phyloP scores from a whole-genome alignment of 2,888 invertebrate genomes.

The Apomyelois bistriatella region DNA sequence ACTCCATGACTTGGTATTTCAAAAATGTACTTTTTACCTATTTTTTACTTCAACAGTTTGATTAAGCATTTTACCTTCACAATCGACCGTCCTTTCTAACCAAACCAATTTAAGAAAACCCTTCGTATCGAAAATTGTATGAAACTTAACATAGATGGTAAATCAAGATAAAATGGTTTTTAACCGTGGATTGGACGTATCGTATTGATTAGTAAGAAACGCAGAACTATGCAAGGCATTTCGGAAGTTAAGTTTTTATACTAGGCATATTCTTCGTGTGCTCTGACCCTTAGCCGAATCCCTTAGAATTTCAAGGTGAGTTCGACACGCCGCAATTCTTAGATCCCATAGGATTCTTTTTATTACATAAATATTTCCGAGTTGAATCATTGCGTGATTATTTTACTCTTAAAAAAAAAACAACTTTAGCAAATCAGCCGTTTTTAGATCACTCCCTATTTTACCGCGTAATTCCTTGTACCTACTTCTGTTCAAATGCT shows the following conservation, averaged over 20 bases:
- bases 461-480: too few species aligned
- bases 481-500: too few species aligned
- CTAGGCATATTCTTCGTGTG: slow-evolving; percentile 13
- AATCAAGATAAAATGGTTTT: slow-evolving; percentile 24
- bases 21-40: slow-evolving; percentile 29
- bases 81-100: slow-evolving; percentile 41
- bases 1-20: slow-evolving; percentile 21
- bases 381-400: not conserved
- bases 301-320: slow-evolving; percentile 7
- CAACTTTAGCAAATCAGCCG: not conserved
- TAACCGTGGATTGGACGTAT: slow-evolving; percentile 26
- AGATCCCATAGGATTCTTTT: slow-evolving; percentile 8
- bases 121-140: slow-evolving; percentile 11
- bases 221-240: slow-evolving; percentile 51
- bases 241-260: slow-evolving; percentile 41
- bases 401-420: not conserved
- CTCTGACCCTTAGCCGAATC: slow-evolving; percentile 21
- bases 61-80: slow-evolving; percentile 47
- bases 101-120: slow-evolving; percentile 29
- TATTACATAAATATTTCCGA: not conserved
- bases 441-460: too few species aligned
- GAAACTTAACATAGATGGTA: slow-evolving; percentile 16
- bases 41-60: slow-evolving; percentile 33
- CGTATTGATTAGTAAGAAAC: slow-evolving; percentile 53
- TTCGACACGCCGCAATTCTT: slow-evolving; percentile 6